A percentile compares a stretch with the other conserved stretches of the same genome.
Evolutionary conservation across 1,140 invertebrate genomes (phyloP).

Genomic region (Caenorhabditis remanei): DNA sequence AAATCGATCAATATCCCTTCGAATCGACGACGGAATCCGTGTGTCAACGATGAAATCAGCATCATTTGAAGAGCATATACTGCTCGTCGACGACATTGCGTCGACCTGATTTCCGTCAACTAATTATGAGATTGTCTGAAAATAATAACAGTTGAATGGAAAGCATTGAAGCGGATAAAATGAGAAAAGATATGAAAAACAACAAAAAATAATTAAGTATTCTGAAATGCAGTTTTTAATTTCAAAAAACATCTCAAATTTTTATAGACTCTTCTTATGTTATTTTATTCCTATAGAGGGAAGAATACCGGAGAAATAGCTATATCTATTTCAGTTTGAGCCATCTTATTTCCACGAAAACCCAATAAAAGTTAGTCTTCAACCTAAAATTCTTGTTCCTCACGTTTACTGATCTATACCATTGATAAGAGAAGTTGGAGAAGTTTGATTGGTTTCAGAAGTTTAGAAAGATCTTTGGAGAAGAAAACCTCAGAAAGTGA

Average conservation of each 20-base stretch:
- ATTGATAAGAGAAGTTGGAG: background rate
- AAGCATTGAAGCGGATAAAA: background rate
- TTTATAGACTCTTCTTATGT: background rate
- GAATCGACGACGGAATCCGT: conserved; percentile 49
- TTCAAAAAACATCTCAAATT: background rate
- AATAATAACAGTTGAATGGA: background rate
- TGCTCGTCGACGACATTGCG: conserved; percentile 63
- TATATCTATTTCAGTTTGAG: background rate
- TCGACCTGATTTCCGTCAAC: conserved; percentile 54
- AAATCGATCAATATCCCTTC: conserved; percentile 73
- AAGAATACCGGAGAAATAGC: background rate
- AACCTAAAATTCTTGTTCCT: background rate
- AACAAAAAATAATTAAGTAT: background rate
- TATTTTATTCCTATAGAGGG: background rate
- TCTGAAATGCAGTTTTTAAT: background rate
- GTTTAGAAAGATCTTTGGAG: background rate
- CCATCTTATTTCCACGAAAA: background rate
- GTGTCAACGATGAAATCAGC: conserved; percentile 59
- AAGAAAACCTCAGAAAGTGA: background rate
- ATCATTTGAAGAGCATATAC: conserved; percentile 60
- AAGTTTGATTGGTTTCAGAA: background rate
- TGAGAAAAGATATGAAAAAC: background rate
- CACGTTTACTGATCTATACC: background rate
- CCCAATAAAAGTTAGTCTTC: background rate
- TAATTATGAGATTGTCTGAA: conserved; percentile 34